Evolutionary conservation across 2,888 invertebrate genomes (phyloP), one percentile per base, ranked within the genome.

Genomic region (Galerucella nymphaeae): DNA sequence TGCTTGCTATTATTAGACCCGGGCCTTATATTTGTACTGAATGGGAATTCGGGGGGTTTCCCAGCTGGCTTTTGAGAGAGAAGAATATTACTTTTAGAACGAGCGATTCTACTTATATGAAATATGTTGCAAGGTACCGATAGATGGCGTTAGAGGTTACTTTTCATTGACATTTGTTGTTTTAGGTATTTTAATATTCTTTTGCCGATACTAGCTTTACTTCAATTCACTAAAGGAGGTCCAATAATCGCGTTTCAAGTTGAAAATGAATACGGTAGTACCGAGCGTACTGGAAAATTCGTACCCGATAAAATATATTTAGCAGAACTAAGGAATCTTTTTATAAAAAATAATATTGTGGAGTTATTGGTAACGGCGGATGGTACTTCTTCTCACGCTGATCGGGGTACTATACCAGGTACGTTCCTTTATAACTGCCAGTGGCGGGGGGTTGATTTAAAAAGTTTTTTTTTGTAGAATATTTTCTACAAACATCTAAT

Each of bases 21-120:
- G 97, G 97, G 0, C 97, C 97, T 0, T 98, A 96, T 82, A 96
- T 97, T 79, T 96, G 96, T 85, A 95, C 94, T 14, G 97, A 98
- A 88, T 92, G 96, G 87, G 97, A 97, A 70, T 87, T 86, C 75
- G 87, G 87, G 30, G 86, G 87, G 8, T 76, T 87, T 42, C 86
- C 86, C 5, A 83, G 83, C 73, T 84, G 83, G 83, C 70, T 84
- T 13, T 70, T 84, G 20, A 74, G 87, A 38, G 88, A 89, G 9
- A 76, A 78, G 66, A 84, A 87, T 20, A 88, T 91, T 83, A 87
- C 87, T 79, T 70, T 87, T 1, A 78, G 87, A 68, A 86, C 86
- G 11, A 85, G 84, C 10, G 85, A 87, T 62, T 65, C 77, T 13
- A 81, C 77, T 45, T 87, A 87, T 78, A 78, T 83, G 76, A 80